A percentile compares a stretch with the other conserved stretches of the same genome.
Conservation (phyloP, 2,113 vertebrate species). For the Leucosticte australis region DNA sequence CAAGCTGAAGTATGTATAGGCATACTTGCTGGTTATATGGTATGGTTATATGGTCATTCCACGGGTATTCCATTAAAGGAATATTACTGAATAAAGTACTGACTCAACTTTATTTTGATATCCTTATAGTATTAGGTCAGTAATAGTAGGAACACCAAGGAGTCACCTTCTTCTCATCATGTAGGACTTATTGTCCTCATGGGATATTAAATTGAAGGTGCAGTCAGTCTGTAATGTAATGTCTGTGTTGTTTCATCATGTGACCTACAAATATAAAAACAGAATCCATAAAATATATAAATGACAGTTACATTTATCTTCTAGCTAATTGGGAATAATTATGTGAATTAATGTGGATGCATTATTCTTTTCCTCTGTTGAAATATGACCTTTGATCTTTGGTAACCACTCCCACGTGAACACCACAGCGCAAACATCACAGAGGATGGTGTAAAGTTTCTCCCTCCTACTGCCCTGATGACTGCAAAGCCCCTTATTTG, state of each 20-base stretch:
- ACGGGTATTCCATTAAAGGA: neutral
- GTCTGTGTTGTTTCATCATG: neutral
- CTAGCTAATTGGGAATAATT: constrained; percentile 18
- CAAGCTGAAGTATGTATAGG: neutral
- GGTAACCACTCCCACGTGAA: neutral
- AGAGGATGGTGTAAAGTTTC: neutral
- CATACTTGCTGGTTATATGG: neutral
- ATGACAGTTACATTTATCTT: neutral
- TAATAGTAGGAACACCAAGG: neutral
- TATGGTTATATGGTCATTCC: neutral
- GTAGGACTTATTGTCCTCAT: neutral
- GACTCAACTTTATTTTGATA: neutral
- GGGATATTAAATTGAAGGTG: neutral
- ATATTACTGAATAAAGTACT: neutral
- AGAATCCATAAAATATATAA: neutral
- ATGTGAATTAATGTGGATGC: neutral
- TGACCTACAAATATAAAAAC: constrained; percentile 6
- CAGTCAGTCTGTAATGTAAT: neutral
- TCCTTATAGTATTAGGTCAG: neutral
- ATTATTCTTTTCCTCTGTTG: constrained; percentile 5
- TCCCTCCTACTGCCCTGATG: neutral
- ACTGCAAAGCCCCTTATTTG: neutral
- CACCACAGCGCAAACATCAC: neutral
- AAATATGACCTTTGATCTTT: constrained; percentile 37
- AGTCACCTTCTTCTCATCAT: neutral